A percentile compares a stretch with the other conserved stretches of the same genome.
Evolutionary conservation across 2,888 invertebrate genomes (phyloP).

Genomic region (Glomeris marginata): DNA sequence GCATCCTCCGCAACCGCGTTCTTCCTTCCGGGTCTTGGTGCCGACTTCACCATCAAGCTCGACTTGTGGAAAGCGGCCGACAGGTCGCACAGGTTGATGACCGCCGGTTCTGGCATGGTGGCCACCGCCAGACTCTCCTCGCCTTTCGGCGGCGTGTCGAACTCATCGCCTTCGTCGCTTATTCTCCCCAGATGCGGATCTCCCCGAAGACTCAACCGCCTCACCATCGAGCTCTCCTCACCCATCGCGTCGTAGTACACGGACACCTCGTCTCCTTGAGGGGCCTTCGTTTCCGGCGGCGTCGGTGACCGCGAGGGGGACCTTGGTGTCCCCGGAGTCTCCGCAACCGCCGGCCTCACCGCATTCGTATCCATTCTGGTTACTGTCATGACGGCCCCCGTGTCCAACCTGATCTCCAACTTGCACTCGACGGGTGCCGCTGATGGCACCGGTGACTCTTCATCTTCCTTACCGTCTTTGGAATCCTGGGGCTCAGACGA

Average conservation of each 20-base stretch:
- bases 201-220: slow-evolving; percentile 10
- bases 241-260: slow-evolving; percentile 20
- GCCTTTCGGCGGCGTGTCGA: slow-evolving; percentile 16
- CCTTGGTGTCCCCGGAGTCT: not conserved
- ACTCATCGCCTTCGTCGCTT: slow-evolving; percentile 15
- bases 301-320: not conserved
- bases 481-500: slow-evolving; percentile 11
- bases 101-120: slow-evolving; percentile 6
- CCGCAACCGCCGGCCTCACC: not conserved
- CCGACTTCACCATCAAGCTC: slow-evolving; percentile 11
- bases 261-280: slow-evolving; percentile 17
- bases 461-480: slow-evolving; percentile 24
- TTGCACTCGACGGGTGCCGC: slow-evolving; percentile 8
- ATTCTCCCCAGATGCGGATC: slow-evolving; percentile 4
- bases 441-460: not conserved
- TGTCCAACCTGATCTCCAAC: slow-evolving; percentile 10
- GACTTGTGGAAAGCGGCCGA: slow-evolving; percentile 21
- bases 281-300: not conserved
- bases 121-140: slow-evolving; percentile 5
- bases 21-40: not conserved
- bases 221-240: slow-evolving; percentile 12
- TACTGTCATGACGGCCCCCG: slow-evolving; percentile 7
- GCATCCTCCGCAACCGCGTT: slow-evolving; percentile 5
- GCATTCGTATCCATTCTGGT: slow-evolving; percentile 8
- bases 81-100: slow-evolving; percentile 21